Conservation (phyloP, 2,113 vertebrate genomes). For the Antechinus stuartii region DNA sequence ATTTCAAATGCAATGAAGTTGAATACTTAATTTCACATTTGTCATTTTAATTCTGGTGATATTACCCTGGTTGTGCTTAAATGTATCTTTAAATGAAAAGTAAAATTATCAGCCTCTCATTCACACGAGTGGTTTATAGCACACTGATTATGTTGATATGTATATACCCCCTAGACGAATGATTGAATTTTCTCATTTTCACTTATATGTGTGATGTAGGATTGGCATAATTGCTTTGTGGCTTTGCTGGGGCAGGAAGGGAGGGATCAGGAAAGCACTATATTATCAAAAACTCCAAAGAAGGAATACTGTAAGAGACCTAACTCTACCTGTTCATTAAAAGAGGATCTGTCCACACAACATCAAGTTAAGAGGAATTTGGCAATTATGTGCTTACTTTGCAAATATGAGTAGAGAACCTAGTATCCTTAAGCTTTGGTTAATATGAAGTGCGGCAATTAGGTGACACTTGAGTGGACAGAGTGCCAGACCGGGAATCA, state of each 20-base stretch:
- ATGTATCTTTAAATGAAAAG: conserved; percentile 2
- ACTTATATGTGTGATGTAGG: background rate
- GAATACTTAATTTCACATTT: background rate
- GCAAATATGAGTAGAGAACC: background rate
- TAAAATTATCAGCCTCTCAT: conserved; percentile 28
- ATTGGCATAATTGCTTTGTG: background rate
- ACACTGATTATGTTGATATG: background rate
- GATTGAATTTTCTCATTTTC: background rate
- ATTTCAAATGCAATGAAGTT: background rate
- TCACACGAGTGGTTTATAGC: background rate
- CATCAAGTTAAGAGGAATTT: background rate
- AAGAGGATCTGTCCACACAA: background rate
- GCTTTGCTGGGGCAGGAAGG: background rate
- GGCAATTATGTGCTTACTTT: background rate
- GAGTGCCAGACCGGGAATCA: background rate
- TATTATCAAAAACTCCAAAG: background rate
- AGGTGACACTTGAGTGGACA: background rate
- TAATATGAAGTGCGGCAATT: background rate
- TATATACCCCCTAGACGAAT: background rate
- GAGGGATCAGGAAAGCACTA: background rate
- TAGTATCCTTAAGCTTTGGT: background rate
- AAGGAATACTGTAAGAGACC: background rate
- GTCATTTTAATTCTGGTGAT: background rate
- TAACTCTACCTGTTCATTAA: background rate
- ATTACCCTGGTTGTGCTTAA: background rate